Conservation (phyloP, 53 echinoderm and acorn worm species). For the Apostichopus leukothele region DNA sequence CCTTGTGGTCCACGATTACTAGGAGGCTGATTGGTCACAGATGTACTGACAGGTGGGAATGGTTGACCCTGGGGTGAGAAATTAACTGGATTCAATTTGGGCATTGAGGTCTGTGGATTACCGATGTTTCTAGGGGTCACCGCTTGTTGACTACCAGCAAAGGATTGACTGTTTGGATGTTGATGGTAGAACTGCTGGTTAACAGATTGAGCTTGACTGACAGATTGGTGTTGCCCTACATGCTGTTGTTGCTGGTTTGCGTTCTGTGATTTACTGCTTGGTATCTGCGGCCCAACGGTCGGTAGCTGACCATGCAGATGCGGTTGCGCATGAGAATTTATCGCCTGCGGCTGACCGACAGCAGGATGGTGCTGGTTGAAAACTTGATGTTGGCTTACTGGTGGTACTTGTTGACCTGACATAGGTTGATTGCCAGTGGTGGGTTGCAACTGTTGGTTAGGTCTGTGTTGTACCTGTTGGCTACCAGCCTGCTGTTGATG, state of each 20-base stretch:
- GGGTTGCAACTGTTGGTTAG: slow-evolving; percentile 45
- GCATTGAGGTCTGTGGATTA: background rate
- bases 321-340: slow-evolving; percentile 37
- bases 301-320: slow-evolving; percentile 48
- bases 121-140: background rate
- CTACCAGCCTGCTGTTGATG: slow-evolving; percentile 19
- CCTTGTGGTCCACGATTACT: slow-evolving; percentile 40
- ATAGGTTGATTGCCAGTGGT: background rate
- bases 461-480: slow-evolving; percentile 43
- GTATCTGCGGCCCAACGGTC: slow-evolving; percentile 53
- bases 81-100: background rate
- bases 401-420: background rate
- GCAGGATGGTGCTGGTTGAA: slow-evolving; percentile 17
- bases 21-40: slow-evolving; percentile 13
- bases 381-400: background rate
- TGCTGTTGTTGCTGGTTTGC: slow-evolving; percentile 34
- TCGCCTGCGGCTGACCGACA: slow-evolving; percentile 26
- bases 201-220: background rate
- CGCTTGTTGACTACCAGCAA: background rate
- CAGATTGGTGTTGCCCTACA: slow-evolving; percentile 20
- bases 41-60: background rate
- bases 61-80: background rate
- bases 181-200: background rate
- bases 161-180: background rate
- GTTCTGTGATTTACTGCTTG: slow-evolving; percentile 26